Evolutionary conservation across 1,140 invertebrate species (phyloP).

Genomic region (fruit fly (Drosophila melanogaster)): Release_6_plus_ISO1_MT NC_004354.4:5550501-5551000

Average conservation of each 20-base stretch:
- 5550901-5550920: conserved; percentile 1
- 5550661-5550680: no score
- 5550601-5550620: not conserved
- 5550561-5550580: not conserved
- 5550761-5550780: not conserved
- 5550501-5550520: conserved; percentile 52
- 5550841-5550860: conserved; percentile 7
- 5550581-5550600: not conserved
- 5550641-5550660: no score
- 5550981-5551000: conserved; percentile 84
- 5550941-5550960: conserved; percentile 53
- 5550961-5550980: conserved; percentile 77
- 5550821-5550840: conserved; percentile 78
- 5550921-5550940: conserved; percentile 25
- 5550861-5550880: no score
- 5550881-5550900: not conserved
- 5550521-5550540: conserved; percentile 38
- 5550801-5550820: conserved; percentile 78
- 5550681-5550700: not conserved
- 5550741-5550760: conserved; percentile 1
- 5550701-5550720: not conserved
- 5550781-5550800: conserved; percentile 38
- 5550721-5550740: not conserved
- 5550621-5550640: no score
- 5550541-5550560: conserved; percentile 8